Base-by-base conservation (phyloP, 2,797 vertebrate species). In the Morus bassanus region DNA sequence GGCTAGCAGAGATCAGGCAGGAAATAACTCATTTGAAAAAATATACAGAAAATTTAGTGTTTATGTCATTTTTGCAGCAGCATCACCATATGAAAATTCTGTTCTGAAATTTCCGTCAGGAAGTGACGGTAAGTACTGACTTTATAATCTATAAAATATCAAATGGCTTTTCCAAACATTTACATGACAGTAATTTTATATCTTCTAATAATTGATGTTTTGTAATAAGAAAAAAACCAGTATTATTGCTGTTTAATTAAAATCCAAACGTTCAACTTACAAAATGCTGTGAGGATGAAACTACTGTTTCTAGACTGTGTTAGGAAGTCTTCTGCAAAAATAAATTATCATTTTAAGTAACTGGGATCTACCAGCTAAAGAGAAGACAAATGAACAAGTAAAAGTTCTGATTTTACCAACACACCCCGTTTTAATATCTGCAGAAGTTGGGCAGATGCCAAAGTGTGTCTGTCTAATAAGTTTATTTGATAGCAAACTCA, bases 111-210 rank as follows among this genome's bases (percentile, higher is more conserved):
- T 87, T 89, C 73, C 11, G 0, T 81, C 89, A 90, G 80, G 77
- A 94, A 92, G 89, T 23, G 31, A 95, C 35, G 39, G 97, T 97
- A 75, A 97, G 97, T 97, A 73, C 83, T 69, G 81, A 85, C 69
- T 94, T 93, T 91, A 68, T 91, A 37, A 85, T 85, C 69, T 68
- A 84, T 91, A 82, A 91, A 85, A 64, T 46, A 92, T 59, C 54
- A 88, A 33, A 63, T 33, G 33, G 35, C 23, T 75, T 85, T 92
- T 83, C 39, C 80, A 96, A 75, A 82, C n/a, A 46, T 73, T 68
- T 93, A 43, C 9, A 15, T 79, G 76, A 45, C 43, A 81, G 53
- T 51, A 86, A 89, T 59, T 69, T 33, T 16, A 2, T 74, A 19
- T 68, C 54, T 79, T 85, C 46, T 83, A 92, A 31, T 85, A 89